Percentiles rank a stretch among this genome's conserved stretches.
Evolutionary conservation across 2,888 invertebrate species (phyloP).

Genomic region (Reticulitermes lucifugus): DNA sequence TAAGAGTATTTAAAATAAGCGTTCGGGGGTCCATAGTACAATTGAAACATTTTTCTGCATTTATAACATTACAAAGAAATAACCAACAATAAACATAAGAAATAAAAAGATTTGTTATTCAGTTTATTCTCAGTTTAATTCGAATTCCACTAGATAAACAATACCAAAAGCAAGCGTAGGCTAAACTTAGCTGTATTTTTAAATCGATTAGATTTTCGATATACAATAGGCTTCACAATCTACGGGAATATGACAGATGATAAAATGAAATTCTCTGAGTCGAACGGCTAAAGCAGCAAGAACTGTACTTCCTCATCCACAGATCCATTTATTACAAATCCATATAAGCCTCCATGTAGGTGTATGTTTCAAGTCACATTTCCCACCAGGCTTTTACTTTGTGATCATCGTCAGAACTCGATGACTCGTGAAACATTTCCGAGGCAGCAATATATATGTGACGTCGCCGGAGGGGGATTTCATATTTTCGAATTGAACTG

Average conservation of each 20-base stretch:
- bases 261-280: background rate
- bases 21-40: no score
- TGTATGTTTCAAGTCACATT: background rate
- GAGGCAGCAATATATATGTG: background rate
- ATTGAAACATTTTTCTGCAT: no score
- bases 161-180: slow-evolving; percentile 10
- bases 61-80: no score
- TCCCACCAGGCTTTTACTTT: background rate
- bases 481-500: no score
- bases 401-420: background rate
- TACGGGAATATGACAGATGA: background rate
- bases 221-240: background rate
- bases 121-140: no score
- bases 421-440: slow-evolving; percentile 9
- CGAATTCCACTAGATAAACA: background rate
- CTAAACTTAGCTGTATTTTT: background rate
- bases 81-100: no score
- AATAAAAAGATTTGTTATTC: no score
- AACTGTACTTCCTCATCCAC: background rate
- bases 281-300: background rate
- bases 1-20: no score
- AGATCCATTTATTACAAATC: slow-evolving; percentile 4
- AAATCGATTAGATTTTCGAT: background rate
- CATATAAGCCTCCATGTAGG: background rate
- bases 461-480: background rate